phyloP scores from a whole-genome alignment of 2,797 vertebrate species.

The Microcaecilia unicolor region DNA sequence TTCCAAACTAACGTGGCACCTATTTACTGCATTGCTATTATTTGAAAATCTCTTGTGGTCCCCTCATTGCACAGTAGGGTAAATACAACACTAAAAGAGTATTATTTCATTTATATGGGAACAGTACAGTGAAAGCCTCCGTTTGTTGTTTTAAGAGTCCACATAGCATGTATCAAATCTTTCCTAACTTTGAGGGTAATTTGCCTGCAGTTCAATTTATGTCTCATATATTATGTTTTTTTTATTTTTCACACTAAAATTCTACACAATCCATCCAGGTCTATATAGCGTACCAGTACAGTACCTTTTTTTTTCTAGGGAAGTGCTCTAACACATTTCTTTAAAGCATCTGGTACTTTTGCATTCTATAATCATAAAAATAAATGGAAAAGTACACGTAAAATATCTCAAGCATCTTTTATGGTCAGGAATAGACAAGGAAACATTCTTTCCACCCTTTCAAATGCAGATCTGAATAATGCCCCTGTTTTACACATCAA shows the following conservation, averaged over 20 bases:
- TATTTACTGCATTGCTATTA: neutral
- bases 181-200: slow-evolving; percentile 18
- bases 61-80: slow-evolving; percentile 9
- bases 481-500: slow-evolving; percentile 43
- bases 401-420: slow-evolving; percentile 30
- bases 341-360: slow-evolving; percentile 22
- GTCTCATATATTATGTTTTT: too few species aligned
- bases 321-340: slow-evolving; percentile 20
- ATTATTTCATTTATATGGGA: slow-evolving; percentile 26
- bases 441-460: slow-evolving; percentile 24
- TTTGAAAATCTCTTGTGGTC: neutral
- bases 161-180: slow-evolving; percentile 13
- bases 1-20: neutral
- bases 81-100: slow-evolving; percentile 30
- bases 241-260: too few species aligned
- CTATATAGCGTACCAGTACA: neutral
- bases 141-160: slow-evolving; percentile 6
- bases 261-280: too few species aligned
- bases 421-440: slow-evolving; percentile 35
- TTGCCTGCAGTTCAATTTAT: slow-evolving; percentile 25
- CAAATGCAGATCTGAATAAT: slow-evolving; percentile 25
- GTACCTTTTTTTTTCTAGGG: slow-evolving; percentile 19
- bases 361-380: slow-evolving; percentile 34
- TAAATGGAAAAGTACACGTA: slow-evolving; percentile 22
- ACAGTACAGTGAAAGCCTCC: slow-evolving; percentile 21